Conservation (phyloP, 2,113 vertebrate genomes). For the Lanius collurio region DNA sequence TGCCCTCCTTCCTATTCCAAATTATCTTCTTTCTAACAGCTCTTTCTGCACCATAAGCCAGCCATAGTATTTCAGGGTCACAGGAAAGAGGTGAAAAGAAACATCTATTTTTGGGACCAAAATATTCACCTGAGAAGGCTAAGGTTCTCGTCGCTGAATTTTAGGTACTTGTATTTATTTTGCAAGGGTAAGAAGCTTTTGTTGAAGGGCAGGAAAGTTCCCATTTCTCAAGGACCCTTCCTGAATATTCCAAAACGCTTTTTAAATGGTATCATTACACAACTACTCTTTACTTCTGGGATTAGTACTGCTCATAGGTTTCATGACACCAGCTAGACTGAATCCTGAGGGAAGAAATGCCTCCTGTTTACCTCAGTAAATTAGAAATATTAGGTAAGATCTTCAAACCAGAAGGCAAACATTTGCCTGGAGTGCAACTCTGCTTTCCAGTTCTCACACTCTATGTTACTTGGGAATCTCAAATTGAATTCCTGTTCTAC, state of each 20-base stretch:
- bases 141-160: not conserved
- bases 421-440: not conserved
- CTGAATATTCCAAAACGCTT: not conserved
- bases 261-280: not conserved
- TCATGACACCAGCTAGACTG: not conserved
- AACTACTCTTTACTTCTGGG: not conserved
- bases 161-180: not conserved
- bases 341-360: not conserved
- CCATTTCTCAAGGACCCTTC: not conserved
- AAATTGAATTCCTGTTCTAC: not conserved
- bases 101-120: not conserved
- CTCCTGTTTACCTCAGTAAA: not conserved
- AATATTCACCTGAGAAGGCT: not conserved
- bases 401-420: not conserved
- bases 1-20: slow-evolving; percentile 42
- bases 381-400: not conserved
- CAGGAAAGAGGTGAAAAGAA: slow-evolving; percentile 9
- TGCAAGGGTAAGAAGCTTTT: not conserved
- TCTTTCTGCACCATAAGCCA: slow-evolving; percentile 21
- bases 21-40: slow-evolving; percentile 19
- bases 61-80: not conserved
- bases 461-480: not conserved
- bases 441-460: not conserved
- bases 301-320: not conserved
- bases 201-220: not conserved